Conservation (phyloP, 1,140 invertebrate species). For the Procambarus virginalis region DNA sequence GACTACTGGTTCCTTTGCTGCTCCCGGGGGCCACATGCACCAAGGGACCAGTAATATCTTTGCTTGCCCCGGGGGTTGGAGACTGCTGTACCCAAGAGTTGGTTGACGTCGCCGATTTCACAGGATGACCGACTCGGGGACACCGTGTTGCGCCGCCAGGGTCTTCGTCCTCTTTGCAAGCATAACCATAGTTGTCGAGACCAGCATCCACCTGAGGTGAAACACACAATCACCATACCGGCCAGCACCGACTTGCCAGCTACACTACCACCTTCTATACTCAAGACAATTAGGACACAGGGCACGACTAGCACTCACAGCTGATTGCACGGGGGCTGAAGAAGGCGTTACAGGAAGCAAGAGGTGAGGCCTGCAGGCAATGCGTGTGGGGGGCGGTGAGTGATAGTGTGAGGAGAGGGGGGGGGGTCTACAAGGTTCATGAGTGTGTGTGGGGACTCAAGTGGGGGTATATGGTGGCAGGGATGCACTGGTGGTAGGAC, state of each 20-base stretch:
- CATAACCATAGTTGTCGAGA: conserved; percentile 66
- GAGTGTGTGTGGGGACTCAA: too few relatives aligned
- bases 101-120: neutral
- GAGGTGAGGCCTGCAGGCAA: neutral
- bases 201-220: conserved; percentile 58
- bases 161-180: conserved; percentile 26
- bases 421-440: too few relatives aligned
- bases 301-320: neutral
- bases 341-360: neutral
- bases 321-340: neutral
- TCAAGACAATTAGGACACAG: too few relatives aligned
- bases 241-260: neutral
- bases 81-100: neutral
- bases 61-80: neutral
- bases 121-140: neutral
- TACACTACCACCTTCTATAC: neutral
- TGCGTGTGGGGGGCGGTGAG: too few relatives aligned
- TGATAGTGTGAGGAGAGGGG: too few relatives aligned
- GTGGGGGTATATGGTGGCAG: neutral
- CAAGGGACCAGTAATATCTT: neutral
- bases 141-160: neutral
- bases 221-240: neutral
- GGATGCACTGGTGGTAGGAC: neutral
- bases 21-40: neutral
- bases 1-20: neutral